phyloP scores from a whole-genome alignment of 2,797 vertebrate species.

The Paramormyrops hopkinsi region DNA sequence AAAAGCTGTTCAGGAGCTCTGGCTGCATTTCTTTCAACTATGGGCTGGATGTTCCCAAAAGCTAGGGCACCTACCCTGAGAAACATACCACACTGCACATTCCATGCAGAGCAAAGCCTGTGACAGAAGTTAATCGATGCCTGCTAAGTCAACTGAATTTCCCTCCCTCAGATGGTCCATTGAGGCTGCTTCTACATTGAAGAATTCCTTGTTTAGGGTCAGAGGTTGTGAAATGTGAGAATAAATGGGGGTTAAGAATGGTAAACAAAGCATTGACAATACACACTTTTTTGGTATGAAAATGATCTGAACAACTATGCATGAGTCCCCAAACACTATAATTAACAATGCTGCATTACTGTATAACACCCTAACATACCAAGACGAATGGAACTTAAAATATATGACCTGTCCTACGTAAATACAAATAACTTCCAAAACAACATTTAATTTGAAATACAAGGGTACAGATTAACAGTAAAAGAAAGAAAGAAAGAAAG shows the following conservation, averaged over 20 bases:
- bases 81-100: background rate
- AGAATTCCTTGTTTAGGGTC: background rate
- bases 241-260: background rate
- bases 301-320: background rate
- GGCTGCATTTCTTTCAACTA: background rate
- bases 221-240: background rate
- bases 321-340: background rate
- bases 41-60: background rate
- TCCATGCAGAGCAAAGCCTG: background rate
- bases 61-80: background rate
- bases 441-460: background rate
- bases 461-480: background rate
- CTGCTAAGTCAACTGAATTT: conserved; percentile 12
- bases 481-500: background rate
- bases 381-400: background rate
- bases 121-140: conserved; percentile 22
- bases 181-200: background rate
- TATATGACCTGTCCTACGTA: background rate
- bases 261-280: background rate
- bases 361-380: background rate
- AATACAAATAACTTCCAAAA: background rate
- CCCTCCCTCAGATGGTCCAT: background rate
- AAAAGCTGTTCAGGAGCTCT: background rate
- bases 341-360: background rate
- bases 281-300: background rate